Percentiles rank a stretch among this genome's conserved stretches.
These are phyloP conservation scores for Philaethria dido DNA, from an alignment of 2,888 invertebrate species.

Conservation along the genomic window DNA sequence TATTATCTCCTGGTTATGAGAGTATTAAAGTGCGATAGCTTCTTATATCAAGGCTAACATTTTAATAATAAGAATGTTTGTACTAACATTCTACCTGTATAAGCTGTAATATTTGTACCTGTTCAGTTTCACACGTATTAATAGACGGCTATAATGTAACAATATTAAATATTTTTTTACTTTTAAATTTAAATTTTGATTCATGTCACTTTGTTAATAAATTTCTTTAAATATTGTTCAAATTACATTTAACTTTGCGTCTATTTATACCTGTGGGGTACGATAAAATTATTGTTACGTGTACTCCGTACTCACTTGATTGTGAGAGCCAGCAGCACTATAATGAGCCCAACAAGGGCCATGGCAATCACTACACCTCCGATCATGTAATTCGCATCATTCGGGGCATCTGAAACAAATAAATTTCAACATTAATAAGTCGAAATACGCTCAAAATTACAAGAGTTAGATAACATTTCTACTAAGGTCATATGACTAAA, in stretches of 20 bases:
- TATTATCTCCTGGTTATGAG: slow-evolving; percentile 35
- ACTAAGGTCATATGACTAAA: not conserved
- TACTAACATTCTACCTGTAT: not conserved
- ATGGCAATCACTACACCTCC: slow-evolving; percentile 93
- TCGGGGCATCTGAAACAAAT: slow-evolving; percentile 90
- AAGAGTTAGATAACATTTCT: slow-evolving; percentile 49
- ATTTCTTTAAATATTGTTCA: too few species aligned
- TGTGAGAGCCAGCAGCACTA: slow-evolving; percentile 91
- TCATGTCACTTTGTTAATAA: too few species aligned
- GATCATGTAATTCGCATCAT: slow-evolving; percentile 93
- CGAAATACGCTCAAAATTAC: slow-evolving; percentile 2
- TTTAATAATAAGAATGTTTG: not conserved
- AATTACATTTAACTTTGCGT: not conserved
- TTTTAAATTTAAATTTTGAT: too few species aligned
- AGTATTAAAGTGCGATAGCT: slow-evolving; percentile 21
- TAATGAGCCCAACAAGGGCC: slow-evolving; percentile 91
- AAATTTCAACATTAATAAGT: slow-evolving; percentile 8
- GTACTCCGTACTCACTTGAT: slow-evolving; percentile 86
- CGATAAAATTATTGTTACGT: not conserved
- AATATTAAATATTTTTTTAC: too few species aligned
- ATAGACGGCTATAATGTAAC: too few species aligned
- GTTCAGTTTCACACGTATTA: too few species aligned
- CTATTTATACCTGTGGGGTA: not conserved
- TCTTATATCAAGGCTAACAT: slow-evolving; percentile 10
- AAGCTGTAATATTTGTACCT: too few species aligned